Evolutionary conservation across 2,797 vertebrate genomes (phyloP).

Genomic region (Microctenopoma lineatum): DNA sequence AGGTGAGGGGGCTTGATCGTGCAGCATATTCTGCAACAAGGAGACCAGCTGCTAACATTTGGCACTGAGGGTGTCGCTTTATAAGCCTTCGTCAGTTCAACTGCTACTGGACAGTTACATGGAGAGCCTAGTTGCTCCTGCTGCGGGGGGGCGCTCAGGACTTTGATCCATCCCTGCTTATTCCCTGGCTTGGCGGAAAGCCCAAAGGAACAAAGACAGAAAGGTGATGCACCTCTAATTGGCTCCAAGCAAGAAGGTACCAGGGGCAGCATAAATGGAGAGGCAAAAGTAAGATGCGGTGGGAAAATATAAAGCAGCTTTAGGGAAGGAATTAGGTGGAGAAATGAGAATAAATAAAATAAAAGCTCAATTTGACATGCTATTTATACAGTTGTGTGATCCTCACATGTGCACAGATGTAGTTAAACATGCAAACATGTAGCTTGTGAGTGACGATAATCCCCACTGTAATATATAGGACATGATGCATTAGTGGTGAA

Average conservation of each 20-base stretch:
- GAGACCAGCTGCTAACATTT: conserved; percentile 65
- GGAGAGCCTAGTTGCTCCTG: conserved; percentile 44
- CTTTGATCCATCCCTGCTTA: conserved; percentile 73
- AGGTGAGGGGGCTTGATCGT: too few relatives aligned
- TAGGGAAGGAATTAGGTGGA: conserved; percentile 7
- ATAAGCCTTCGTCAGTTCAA: conserved; percentile 59
- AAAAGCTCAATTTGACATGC: conserved; percentile 49
- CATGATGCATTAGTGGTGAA: conserved; percentile 49
- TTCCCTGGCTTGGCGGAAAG: conserved; percentile 61
- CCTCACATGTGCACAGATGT: background rate
- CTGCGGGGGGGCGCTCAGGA: conserved; percentile 23
- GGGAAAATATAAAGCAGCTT: background rate
- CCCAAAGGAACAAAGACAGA: conserved; percentile 54
- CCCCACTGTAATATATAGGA: conserved; percentile 51
- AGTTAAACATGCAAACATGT: background rate
- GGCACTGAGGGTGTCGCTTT: conserved; percentile 71
- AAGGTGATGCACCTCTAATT: conserved; percentile 75
- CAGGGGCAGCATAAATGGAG: conserved; percentile 49
- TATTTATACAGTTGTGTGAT: background rate
- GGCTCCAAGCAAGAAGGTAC: conserved; percentile 67
- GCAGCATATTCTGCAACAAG: conserved; percentile 44
- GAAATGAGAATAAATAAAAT: conserved; percentile 35
- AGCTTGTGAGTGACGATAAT: conserved; percentile 33
- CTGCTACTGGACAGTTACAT: conserved; percentile 64
- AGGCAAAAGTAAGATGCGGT: background rate